Conservation (phyloP, 2,888 invertebrate species). For the Bugula neritina region DNA sequence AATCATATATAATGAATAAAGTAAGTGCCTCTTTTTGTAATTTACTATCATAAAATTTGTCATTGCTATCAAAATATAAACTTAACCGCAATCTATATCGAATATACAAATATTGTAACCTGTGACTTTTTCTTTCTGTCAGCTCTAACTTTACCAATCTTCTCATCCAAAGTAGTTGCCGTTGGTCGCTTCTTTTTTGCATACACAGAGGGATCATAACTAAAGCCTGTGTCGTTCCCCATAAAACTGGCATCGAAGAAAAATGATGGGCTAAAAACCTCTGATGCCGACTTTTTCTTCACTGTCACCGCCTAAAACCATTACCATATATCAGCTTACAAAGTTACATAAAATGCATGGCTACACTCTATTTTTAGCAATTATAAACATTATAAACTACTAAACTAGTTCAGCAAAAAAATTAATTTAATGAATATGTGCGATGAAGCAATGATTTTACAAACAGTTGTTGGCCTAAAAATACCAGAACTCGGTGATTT, state of each 20-base stretch:
- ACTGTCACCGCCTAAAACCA: conserved; percentile 30
- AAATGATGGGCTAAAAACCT: conserved; percentile 3
- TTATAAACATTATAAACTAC: neutral
- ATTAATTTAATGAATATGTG: neutral
- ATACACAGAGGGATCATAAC: conserved; percentile 34
- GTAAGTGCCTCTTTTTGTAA: too few relatives aligned
- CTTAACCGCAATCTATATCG: too few relatives aligned
- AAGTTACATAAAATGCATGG: neutral
- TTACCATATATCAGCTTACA: too few relatives aligned
- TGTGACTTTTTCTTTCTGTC: conserved; percentile 52
- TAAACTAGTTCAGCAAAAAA: neutral
- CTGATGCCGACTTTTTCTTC: conserved; percentile 28
- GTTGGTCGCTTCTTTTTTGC: conserved; percentile 63
- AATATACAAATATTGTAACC: neutral
- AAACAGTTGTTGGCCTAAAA: too few relatives aligned
- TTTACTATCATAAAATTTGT: too few relatives aligned
- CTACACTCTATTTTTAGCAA: neutral
- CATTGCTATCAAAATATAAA: too few relatives aligned
- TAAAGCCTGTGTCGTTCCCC: conserved; percentile 4
- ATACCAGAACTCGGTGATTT: too few relatives aligned
- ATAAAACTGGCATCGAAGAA: conserved; percentile 12
- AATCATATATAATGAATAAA: too few relatives aligned
- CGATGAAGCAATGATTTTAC: too few relatives aligned
- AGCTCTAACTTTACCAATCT: conserved; percentile 64
- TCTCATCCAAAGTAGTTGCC: conserved; percentile 75